A percentile compares a stretch with the other conserved stretches of the same genome.
These are phyloP conservation scores for Brenthis daphne DNA, from an alignment of 2,888 invertebrate species.

Conservation along the genomic window DNA sequence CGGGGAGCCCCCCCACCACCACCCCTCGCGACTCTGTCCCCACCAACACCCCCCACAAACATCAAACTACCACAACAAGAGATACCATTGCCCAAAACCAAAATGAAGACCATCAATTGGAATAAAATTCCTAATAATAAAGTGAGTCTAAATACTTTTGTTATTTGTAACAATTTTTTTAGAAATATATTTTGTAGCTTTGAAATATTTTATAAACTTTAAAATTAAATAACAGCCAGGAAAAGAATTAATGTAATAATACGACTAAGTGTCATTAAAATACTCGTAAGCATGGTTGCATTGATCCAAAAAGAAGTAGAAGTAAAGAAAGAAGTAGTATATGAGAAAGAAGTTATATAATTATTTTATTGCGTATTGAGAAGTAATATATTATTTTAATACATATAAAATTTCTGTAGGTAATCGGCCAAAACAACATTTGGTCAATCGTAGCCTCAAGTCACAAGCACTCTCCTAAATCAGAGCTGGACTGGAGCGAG, in stretches of 20 bases:
- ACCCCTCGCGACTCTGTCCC: slow-evolving; percentile 65
- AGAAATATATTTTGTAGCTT: no score
- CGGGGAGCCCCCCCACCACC: slow-evolving; percentile 73
- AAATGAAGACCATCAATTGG: slow-evolving; percentile 99
- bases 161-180: background rate
- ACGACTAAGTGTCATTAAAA: no score
- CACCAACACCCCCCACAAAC: slow-evolving; percentile 65
- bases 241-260: background rate
- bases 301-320: no score
- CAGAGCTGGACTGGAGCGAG: slow-evolving; percentile 94
- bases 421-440: slow-evolving; percentile 94
- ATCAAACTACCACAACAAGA: slow-evolving; percentile 92
- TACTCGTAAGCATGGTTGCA: no score
- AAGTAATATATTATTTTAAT: background rate
- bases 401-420: slow-evolving; percentile 71
- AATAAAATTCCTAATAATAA: slow-evolving; percentile 96
- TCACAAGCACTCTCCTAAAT: slow-evolving; percentile 91
- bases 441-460: slow-evolving; percentile 95
- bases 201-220: no score
- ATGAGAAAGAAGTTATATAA: background rate
- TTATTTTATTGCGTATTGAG: background rate
- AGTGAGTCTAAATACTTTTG: slow-evolving; percentile 63
- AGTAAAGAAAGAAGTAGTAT: no score
- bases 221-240: no score
- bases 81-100: slow-evolving; percentile 95